A percentile compares a stretch with the other conserved stretches of the same genome.
Evolutionary conservation across 1,140 invertebrate species (phyloP).

Genomic region (Drosophila yakuba): DNA sequence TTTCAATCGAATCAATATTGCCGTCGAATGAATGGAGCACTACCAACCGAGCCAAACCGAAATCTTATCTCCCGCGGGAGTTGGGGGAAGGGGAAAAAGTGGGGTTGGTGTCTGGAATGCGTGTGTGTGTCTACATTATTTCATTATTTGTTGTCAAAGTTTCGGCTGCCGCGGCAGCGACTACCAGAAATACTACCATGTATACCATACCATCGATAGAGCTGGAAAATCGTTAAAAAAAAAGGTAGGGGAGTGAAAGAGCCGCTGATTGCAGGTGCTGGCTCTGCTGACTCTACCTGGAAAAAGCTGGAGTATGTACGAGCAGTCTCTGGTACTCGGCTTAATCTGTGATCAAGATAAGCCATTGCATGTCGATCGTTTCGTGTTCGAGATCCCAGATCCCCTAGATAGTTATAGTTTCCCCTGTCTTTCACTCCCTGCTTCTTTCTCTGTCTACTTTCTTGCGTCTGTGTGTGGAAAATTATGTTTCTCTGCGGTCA

Average conservation of each 20-base stretch:
- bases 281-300: conserved; percentile 35
- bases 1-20: conserved; percentile 78
- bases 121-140: conserved; percentile 75
- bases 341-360: conserved; percentile 63
- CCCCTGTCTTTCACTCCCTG: conserved; percentile 18
- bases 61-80: conserved; percentile 46
- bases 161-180: conserved; percentile 67
- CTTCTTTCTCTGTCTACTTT: neutral
- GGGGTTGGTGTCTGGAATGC: conserved; percentile 27
- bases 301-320: conserved; percentile 6
- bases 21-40: conserved; percentile 67
- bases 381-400: conserved; percentile 43
- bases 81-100: conserved; percentile 21
- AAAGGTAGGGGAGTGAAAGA: neutral
- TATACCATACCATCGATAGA: conserved; percentile 42
- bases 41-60: conserved; percentile 30
- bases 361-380: conserved; percentile 56
- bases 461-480: conserved; percentile 41
- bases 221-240: conserved; percentile 31
- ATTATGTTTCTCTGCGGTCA: conserved; percentile 69
- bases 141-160: conserved; percentile 80
- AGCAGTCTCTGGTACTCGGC: conserved; percentile 15
- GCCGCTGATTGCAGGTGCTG: conserved; percentile 49
- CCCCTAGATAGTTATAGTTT: conserved; percentile 54
- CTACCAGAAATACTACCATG: conserved; percentile 65